Conservation (phyloP, 2,113 vertebrate species). For the Macaca fascicularis region DNA sequence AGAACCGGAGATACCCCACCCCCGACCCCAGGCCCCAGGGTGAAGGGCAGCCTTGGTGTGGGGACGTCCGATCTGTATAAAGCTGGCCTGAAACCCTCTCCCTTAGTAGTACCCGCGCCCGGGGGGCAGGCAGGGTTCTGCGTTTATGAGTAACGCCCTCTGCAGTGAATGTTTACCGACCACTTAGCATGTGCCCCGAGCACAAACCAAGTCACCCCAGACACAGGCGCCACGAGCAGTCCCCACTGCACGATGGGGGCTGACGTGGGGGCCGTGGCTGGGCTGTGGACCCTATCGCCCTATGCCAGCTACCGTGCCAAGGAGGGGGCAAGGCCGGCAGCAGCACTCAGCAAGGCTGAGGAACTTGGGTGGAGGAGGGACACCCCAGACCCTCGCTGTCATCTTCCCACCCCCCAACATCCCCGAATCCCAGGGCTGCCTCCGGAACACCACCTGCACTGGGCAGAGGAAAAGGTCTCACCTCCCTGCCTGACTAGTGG, state of each 20-base stretch:
- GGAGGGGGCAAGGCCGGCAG: neutral
- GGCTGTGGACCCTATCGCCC: neutral
- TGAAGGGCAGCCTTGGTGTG: neutral
- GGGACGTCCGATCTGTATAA: neutral
- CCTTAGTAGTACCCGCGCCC: neutral
- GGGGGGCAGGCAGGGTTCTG: neutral
- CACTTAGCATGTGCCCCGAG: neutral
- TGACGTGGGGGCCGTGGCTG: neutral
- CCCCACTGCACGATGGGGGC: neutral
- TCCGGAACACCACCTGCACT: neutral
- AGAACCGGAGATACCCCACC: neutral
- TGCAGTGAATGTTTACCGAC: neutral
- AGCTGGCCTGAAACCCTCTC: neutral
- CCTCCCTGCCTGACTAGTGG: neutral
- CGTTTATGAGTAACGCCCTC: neutral
- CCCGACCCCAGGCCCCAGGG: neutral
- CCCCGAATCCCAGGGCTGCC: neutral
- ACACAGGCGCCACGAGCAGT: neutral
- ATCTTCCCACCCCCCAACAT: neutral
- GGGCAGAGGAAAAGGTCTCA: neutral
- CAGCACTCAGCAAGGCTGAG: neutral
- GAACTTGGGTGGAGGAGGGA: neutral
- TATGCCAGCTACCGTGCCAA: neutral
- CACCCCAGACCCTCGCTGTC: neutral
- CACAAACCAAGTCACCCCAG: neutral